Evolutionary conservation across 2,797 vertebrate genomes (phyloP).

Genomic region (Cyprinodon diabolis): DNA sequence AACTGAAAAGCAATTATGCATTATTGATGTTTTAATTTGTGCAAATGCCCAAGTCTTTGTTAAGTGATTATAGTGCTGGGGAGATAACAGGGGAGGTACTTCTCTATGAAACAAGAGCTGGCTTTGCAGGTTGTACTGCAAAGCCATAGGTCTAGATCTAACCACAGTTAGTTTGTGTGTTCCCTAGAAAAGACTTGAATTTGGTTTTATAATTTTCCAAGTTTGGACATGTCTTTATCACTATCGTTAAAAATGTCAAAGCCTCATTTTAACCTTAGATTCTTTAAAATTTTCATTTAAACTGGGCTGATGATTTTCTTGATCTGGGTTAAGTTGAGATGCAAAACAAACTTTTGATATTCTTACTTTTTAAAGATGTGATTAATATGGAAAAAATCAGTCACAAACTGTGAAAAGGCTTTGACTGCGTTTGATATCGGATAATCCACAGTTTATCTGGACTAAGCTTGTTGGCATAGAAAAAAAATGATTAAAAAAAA

Average conservation of each 20-base stretch:
- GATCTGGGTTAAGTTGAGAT: not conserved
- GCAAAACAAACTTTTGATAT: not conserved
- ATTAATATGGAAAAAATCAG: not conserved
- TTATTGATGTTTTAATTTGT: constrained; percentile 91
- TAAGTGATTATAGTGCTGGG: constrained; percentile 86
- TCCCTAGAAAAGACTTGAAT: not conserved
- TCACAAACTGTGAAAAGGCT: not conserved
- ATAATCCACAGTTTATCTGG: not conserved
- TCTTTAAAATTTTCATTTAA: not conserved
- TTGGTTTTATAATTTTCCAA: not conserved
- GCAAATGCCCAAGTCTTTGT: constrained; percentile 88
- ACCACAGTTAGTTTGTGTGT: constrained; percentile 53
- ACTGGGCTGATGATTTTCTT: not conserved
- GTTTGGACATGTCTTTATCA: not conserved
- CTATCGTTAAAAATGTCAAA: not conserved
- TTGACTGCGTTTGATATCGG: not conserved
- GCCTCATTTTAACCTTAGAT: not conserved
- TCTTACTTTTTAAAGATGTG: not conserved
- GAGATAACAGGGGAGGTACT: constrained; percentile 84
- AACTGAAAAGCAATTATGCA: constrained; percentile 87
- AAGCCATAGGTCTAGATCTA: constrained; percentile 74
- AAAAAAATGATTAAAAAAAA: not conserved
- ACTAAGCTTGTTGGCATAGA: not conserved
- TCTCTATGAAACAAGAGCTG: constrained; percentile 82
- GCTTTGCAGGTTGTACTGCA: constrained; percentile 68